phyloP scores from a whole-genome alignment of 2,888 invertebrate genomes.

The Unio pictorum region DNA sequence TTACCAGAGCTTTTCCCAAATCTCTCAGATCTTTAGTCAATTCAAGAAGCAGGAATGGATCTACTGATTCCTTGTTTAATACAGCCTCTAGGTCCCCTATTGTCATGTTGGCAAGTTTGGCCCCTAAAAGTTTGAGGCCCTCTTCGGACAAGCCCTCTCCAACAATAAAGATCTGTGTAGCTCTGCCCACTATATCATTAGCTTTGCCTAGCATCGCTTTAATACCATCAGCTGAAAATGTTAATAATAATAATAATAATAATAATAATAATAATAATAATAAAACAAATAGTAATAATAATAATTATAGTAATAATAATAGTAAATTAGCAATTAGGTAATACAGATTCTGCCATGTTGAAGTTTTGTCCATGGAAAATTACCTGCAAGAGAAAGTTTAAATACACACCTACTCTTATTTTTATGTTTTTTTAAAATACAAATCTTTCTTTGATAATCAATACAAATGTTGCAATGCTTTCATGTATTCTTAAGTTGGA shows the following conservation, averaged over 20 bases:
- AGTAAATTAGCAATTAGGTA: no score
- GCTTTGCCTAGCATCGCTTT: conserved; percentile 24
- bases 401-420: no score
- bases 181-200: conserved; percentile 27
- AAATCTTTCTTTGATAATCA: no score
- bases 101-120: conserved; percentile 51
- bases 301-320: no score
- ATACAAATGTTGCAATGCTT: no score
- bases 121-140: conserved; percentile 43
- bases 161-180: conserved; percentile 40
- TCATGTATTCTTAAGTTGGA: no score
- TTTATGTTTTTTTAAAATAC: no score
- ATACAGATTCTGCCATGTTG: no score
- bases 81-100: conserved; percentile 50
- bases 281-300: no score
- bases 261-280: no score
- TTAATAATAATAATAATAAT: not conserved
- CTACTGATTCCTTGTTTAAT: conserved; percentile 43
- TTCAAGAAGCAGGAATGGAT: conserved; percentile 38
- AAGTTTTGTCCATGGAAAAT: no score
- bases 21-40: conserved; percentile 43
- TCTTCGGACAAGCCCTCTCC: conserved; percentile 48
- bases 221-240: conserved; percentile 28
- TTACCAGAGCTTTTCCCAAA: conserved; percentile 45
- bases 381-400: no score